Base-by-base conservation (phyloP, 64 coral and sea anemone species). In the Montipora capricornis region DNA sequence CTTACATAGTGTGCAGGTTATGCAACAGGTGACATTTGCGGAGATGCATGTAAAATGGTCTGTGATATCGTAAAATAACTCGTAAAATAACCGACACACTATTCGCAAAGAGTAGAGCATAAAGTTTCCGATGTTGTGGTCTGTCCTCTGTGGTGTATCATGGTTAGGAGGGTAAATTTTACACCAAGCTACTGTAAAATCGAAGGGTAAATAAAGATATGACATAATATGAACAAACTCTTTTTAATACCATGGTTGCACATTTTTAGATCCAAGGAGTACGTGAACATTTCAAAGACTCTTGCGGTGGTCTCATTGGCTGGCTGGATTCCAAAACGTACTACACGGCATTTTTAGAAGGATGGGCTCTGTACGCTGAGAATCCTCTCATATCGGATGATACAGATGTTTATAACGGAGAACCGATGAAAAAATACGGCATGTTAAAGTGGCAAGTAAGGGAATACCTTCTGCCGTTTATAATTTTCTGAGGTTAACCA, bases 391-490 rank as follows among this genome's bases (percentile, higher is more conserved):
- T 92, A 44, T 83, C 49, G 14, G 45, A 82, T 3, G 88, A 97
- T 70, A 97, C 96, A 50, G 90, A 97, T 37, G 75, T 76, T 22
- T 97, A 94, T 50, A 16, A 77, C 6, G 89, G 70, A 15, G 59
- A 87, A 78, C 89, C 93, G 14, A 83, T 94, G 69, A 73, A 90
- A 44, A 94, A 88, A 74, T 97, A 92, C 76, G 96, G 96, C 5
- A 92, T 97, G 89, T 44, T 97, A n/a, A 97, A 94, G 55, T 90
- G 96, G 84, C 96, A 94, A 83, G 96, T 97, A 82, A 44, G 53
- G 79, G 5, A 14, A 8, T 45, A 24, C 14, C 5, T n/a, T 11
- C 4, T 15, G 60, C 45, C 3, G 17, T 19, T 69, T 52, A 14
- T 15, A 0, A 67, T 55, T 37, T 37, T 37, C 37, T 37, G 37